These are phyloP conservation scores for Coracias cyanogaster DNA, from an alignment of 2,797 vertebrate genomes.

Conservation along the genomic window DNA sequence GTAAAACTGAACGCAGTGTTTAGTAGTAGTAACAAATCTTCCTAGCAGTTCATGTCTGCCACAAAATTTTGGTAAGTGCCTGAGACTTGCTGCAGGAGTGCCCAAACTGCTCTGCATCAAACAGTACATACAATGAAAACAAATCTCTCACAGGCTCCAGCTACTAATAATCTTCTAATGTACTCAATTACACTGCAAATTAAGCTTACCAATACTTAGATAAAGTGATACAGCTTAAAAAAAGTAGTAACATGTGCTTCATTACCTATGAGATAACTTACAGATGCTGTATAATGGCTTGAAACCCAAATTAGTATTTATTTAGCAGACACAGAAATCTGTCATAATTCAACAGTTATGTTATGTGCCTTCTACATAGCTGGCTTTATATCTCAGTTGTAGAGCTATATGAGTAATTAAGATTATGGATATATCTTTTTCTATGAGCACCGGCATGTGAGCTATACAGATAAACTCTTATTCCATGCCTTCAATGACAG, in stretches of 20 bases:
- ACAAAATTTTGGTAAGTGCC: constrained; percentile 1
- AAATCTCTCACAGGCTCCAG: not conserved
- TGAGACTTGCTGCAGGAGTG: not conserved
- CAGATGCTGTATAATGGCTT: not conserved
- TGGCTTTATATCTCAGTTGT: not conserved
- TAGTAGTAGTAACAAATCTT: not conserved
- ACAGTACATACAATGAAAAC: not conserved
- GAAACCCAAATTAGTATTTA: not conserved
- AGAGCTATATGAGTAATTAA: not conserved
- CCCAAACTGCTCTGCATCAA: not conserved
- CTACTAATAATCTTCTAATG: not conserved
- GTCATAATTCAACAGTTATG: not conserved
- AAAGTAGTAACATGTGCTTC: not conserved
- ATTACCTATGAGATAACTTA: not conserved
- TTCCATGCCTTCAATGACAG: not conserved
- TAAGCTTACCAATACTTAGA: not conserved
- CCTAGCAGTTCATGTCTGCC: constrained; percentile 12
- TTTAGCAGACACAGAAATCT: not conserved
- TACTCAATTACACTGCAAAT: not conserved
- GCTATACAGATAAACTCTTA: not conserved
- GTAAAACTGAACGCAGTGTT: not conserved
- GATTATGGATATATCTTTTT: not conserved
- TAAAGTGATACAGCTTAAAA: not conserved
- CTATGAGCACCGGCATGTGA: not conserved
- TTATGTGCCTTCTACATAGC: not conserved